Evolutionary conservation across 2,888 invertebrate genomes (phyloP), one percentile per base, ranked within the genome.

Genomic region (Apamea sordens): DNA sequence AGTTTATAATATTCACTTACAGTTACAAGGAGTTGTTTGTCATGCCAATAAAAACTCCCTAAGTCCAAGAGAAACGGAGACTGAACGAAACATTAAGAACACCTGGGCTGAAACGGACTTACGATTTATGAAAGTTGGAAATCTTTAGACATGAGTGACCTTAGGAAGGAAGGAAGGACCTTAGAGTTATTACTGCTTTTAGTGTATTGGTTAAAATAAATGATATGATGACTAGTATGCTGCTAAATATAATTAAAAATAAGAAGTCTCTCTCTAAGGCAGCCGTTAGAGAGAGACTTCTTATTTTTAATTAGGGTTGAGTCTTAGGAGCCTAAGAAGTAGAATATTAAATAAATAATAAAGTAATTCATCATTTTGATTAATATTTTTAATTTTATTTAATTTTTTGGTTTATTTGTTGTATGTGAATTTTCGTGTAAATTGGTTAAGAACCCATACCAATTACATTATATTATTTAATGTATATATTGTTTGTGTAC

Each of bases 31-130:
- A 77, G 32, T 59, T 64, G 15, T 68, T 76, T 47, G 8, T 53
- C 24, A 65, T 15, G 36, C 64, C 24, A 50, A n/a, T 53, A 53
- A 72, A 18, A 63, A 59, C 56, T 59, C 59, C 0, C 11, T 0
- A 61, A 81, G 67, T 71, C 44, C 24, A 24, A 8, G 8, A 36
- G 28, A 64, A 64, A 59, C 6, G n/a, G 5, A 18, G 24, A 32
- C n/a, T n/a, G 61, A 56, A 84, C n/a, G 11, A 56, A 47, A 41
- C 50, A 69, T 85, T 80, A 84, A 73, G 21, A 41, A 24, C 80
- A 85, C 64, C 80, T 84, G 80, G 32, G 11, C 8, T 36, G 21
- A 41, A 64, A 47, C 5, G 47, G 32, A 56, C n/a, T 28, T 32
- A 68, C 53, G 56, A 67, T 72, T 79, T 59, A 59, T 73, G 50